These are phyloP conservation scores for Noctua pronuba DNA, from an alignment of 2,888 invertebrate genomes.

Conservation along the genomic window DNA sequence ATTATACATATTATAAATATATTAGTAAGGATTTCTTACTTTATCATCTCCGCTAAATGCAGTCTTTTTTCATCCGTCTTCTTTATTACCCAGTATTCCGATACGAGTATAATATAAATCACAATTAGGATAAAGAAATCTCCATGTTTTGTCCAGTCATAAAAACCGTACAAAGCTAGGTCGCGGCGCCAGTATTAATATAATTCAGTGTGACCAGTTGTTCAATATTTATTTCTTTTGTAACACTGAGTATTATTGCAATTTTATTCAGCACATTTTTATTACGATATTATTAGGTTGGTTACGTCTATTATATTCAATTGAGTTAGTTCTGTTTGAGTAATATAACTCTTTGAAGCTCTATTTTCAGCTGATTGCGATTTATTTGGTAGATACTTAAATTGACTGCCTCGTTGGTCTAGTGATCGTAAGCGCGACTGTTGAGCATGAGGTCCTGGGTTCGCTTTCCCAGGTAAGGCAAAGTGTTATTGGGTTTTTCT, in stretches of 20 bases:
- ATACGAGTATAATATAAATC: not conserved
- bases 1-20: no score
- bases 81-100: not conserved
- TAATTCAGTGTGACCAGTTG: slow-evolving; percentile 36
- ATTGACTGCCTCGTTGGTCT: no score
- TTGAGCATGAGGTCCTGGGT: no score
- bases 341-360: not conserved
- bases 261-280: slow-evolving; percentile 26
- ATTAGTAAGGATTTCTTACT: no score
- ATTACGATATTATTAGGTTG: slow-evolving; percentile 8
- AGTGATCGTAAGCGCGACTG: no score
- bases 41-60: not conserved
- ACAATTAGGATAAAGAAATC: not conserved
- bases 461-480: no score
- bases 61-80: not conserved
- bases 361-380: slow-evolving; percentile 4
- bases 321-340: slow-evolving; percentile 15
- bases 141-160: not conserved
- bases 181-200: not conserved
- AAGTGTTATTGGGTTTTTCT: no score
- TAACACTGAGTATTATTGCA: slow-evolving; percentile 8
- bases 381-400: not conserved
- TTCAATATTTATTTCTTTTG: slow-evolving; percentile 33
- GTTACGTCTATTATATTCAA: slow-evolving; percentile 25
- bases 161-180: not conserved